Percentiles rank a stretch among this genome's conserved stretches.
These are phyloP conservation scores for Sorex araneus DNA, from an alignment of 2,113 vertebrate genomes.

Conservation along the genomic window DNA sequence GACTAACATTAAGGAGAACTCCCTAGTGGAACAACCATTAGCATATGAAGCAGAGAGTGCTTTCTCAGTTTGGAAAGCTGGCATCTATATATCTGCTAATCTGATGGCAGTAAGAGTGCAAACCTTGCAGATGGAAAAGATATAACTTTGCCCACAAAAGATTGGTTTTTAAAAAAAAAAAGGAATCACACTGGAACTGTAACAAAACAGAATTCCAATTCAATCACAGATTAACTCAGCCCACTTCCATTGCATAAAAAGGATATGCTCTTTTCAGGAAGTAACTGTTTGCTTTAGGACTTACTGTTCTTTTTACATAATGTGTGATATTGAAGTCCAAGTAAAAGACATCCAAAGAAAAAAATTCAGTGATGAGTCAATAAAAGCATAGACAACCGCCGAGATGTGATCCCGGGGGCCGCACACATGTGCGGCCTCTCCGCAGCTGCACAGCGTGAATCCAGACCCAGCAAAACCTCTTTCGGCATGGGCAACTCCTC, in stretches of 20 bases:
- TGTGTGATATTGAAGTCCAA: neutral
- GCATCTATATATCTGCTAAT: neutral
- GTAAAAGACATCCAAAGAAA: neutral
- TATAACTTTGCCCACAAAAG: neutral
- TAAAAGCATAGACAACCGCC: too few species aligned
- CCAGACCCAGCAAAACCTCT: too few species aligned
- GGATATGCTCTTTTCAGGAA: neutral
- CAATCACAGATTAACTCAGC: neutral
- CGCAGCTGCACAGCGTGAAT: too few species aligned
- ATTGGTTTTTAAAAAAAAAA: neutral
- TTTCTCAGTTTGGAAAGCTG: neutral
- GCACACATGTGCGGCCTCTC: too few species aligned
- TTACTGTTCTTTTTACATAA: neutral
- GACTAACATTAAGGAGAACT: neutral
- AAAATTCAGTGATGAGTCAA: neutral
- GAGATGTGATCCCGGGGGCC: too few species aligned
- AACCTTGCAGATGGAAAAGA: neutral
- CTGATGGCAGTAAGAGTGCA: neutral
- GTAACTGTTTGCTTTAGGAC: neutral
- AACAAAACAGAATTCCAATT: neutral
- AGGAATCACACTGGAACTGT: neutral
- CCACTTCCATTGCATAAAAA: neutral
- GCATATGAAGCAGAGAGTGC: neutral
- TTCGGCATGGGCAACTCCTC: too few species aligned
- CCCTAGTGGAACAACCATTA: neutral